A percentile compares a stretch with the other conserved stretches of the same genome.
Evolutionary conservation across 2,888 invertebrate species (phyloP).

Genomic region (Euphydryas editha): DNA sequence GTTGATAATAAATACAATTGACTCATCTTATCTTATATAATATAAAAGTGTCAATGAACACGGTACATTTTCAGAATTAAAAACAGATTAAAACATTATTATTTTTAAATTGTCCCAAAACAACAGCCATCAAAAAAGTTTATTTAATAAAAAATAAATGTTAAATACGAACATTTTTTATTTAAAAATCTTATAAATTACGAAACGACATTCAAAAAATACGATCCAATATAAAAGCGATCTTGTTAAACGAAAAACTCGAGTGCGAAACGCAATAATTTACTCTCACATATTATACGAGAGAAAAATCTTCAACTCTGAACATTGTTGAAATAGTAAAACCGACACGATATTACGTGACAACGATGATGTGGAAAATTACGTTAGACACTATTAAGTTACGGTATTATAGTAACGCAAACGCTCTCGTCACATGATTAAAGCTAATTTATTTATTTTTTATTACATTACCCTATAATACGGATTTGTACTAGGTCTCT

Average conservation of each 20-base stretch:
- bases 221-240: slow-evolving; percentile 6
- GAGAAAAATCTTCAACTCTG: background rate
- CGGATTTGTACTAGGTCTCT: background rate
- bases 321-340: background rate
- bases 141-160: background rate
- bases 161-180: background rate
- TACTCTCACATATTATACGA: background rate
- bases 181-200: background rate
- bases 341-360: background rate
- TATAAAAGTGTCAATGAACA: no score
- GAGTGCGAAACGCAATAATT: slow-evolving; percentile 5
- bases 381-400: background rate
- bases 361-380: background rate
- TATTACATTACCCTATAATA: background rate
- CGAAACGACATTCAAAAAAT: background rate
- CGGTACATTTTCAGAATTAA: no score
- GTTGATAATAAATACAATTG: no score
- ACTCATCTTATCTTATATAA: no score
- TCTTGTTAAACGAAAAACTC: slow-evolving; percentile 10
- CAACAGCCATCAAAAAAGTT: background rate
- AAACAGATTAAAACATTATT: no score
- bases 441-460: slow-evolving; percentile 4
- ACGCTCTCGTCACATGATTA: slow-evolving; percentile 5
- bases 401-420: background rate
- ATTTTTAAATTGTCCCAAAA: no score